Evolutionary conservation across 2,113 vertebrate genomes (phyloP).

Genomic region (Forbesichthys agassizii): DNA sequence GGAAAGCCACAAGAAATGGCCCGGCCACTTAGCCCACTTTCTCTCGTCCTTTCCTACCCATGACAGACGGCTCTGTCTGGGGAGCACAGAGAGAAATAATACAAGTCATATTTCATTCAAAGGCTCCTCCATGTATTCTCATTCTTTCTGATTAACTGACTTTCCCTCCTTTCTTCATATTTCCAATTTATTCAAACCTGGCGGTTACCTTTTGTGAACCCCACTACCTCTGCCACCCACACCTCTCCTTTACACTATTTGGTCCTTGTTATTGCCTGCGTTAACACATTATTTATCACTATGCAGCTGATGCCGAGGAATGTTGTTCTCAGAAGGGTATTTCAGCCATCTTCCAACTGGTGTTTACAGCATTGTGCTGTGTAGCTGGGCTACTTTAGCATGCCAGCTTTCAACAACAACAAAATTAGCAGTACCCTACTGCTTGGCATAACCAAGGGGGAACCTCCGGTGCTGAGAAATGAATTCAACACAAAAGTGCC

Average conservation of each 20-base stretch:
- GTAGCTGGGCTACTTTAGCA: not conserved
- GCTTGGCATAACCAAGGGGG: too few relatives aligned
- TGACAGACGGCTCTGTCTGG: slow-evolving; percentile 78
- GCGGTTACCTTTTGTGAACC: slow-evolving; percentile 62
- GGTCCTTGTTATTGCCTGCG: not conserved
- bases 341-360: too few relatives aligned
- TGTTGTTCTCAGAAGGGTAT: not conserved
- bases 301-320: not conserved
- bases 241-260: slow-evolving; percentile 1
- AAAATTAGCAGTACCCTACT: not conserved
- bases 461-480: too few relatives aligned
- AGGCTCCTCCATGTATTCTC: slow-evolving; percentile 59
- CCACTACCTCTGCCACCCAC: not conserved
- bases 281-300: not conserved
- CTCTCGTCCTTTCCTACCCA: slow-evolving; percentile 60
- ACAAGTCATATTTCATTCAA: slow-evolving; percentile 78
- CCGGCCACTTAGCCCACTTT: slow-evolving; percentile 77
- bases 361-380: not conserved
- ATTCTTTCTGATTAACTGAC: slow-evolving; percentile 66
- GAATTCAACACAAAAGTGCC: too few relatives aligned
- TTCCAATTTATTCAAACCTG: slow-evolving; percentile 47
- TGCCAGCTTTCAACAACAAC: not conserved
- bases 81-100: slow-evolving; percentile 72
- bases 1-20: slow-evolving; percentile 77
- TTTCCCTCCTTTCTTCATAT: slow-evolving; percentile 36